Evolutionary conservation across 2,888 invertebrate species (phyloP).

Genomic region (Caenorhabditis sinica): DNA sequence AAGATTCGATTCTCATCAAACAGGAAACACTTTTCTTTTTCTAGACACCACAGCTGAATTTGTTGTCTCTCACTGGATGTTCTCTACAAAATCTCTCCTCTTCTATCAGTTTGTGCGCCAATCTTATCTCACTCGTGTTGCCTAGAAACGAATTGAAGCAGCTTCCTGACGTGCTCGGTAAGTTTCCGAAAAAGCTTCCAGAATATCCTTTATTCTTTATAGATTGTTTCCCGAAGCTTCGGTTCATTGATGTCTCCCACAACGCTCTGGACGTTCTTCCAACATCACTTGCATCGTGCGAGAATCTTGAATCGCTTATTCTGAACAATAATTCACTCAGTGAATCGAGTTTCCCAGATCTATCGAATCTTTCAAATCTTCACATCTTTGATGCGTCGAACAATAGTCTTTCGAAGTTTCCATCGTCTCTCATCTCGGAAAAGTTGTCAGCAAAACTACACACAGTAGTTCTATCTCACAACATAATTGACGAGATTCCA

Average conservation of each 20-base stretch:
- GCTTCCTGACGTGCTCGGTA: slow-evolving; percentile 66
- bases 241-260: slow-evolving; percentile 70
- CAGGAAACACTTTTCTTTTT: neutral
- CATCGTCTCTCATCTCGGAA: slow-evolving; percentile 47
- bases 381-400: slow-evolving; percentile 72
- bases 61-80: slow-evolving; percentile 63
- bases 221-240: slow-evolving; percentile 63
- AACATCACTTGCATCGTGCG: slow-evolving; percentile 51
- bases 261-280: slow-evolving; percentile 71
- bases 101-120: slow-evolving; percentile 40
- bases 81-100: slow-evolving; percentile 43
- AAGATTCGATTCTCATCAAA: neutral
- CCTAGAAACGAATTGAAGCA: slow-evolving; percentile 58
- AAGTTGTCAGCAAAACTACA: slow-evolving; percentile 62
- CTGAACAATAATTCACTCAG: slow-evolving; percentile 68
- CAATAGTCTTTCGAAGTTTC: slow-evolving; percentile 64
- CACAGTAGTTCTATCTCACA: slow-evolving; percentile 67
- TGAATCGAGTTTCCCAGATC: slow-evolving; percentile 53
- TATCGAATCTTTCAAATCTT: slow-evolving; percentile 66
- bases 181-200: too few relatives aligned
- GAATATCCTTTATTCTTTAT: neutral
- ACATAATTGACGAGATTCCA: slow-evolving; percentile 62
- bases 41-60: slow-evolving; percentile 64
- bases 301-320: slow-evolving; percentile 73
- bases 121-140: slow-evolving; percentile 58